Conservation (phyloP, 2,888 invertebrate genomes). For the Volucella bombylans region DNA sequence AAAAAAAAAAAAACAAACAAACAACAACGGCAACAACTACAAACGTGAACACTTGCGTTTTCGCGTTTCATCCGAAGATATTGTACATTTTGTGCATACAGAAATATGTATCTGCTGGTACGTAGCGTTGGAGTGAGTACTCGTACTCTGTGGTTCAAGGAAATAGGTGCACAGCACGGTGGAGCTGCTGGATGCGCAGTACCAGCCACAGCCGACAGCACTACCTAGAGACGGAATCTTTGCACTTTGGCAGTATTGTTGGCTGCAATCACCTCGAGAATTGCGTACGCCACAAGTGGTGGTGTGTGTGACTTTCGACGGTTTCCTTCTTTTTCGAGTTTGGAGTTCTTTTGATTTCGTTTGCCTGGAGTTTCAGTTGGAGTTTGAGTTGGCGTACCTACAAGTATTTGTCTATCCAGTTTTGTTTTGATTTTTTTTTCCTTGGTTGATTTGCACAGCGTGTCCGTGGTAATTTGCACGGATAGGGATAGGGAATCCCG, state of each 20-base stretch:
- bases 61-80: slow-evolving; percentile 60
- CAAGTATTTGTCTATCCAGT: slow-evolving; percentile 43
- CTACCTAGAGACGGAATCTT: slow-evolving; percentile 27
- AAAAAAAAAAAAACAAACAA: slow-evolving; percentile 38
- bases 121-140: too few relatives aligned
- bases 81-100: slow-evolving; percentile 19
- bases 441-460: slow-evolving; percentile 54
- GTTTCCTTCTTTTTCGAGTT: slow-evolving; percentile 2
- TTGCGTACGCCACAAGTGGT: slow-evolving; percentile 30
- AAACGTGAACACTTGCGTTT: slow-evolving; percentile 74
- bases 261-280: slow-evolving; percentile 36
- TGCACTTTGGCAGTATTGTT: slow-evolving; percentile 53
- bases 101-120: not conserved
- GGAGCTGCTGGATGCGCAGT: slow-evolving; percentile 12
- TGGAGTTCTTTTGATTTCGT: not conserved
- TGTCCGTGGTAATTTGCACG: slow-evolving; percentile 5
- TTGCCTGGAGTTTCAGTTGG: slow-evolving; percentile 12
- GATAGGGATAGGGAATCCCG: slow-evolving; percentile 32
- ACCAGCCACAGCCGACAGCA: slow-evolving; percentile 18
- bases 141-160: slow-evolving; percentile 62
- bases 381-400: slow-evolving; percentile 4
- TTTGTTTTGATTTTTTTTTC: slow-evolving; percentile 35
- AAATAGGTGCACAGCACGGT: slow-evolving; percentile 56
- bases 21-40: slow-evolving; percentile 22
- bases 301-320: slow-evolving; percentile 44